Percentiles rank a stretch among this genome's conserved stretches.
phyloP scores from a whole-genome alignment of 2,113 vertebrate genomes.

The Alligator sinensis region DNA sequence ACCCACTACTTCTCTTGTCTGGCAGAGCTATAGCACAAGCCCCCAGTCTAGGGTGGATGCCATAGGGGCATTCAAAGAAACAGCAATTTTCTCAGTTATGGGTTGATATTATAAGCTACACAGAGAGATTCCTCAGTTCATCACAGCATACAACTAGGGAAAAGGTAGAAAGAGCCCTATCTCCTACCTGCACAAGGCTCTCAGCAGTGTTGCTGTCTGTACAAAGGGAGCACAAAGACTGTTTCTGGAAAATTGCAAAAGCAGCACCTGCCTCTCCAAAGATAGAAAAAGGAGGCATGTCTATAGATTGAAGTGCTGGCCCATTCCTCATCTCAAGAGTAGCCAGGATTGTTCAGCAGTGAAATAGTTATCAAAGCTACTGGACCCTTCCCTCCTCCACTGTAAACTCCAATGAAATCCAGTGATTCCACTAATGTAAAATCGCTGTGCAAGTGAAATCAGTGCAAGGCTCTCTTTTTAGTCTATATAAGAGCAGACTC shows the following conservation, averaged over 20 bases:
- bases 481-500: slow-evolving; percentile 5
- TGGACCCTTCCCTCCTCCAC: background rate
- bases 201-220: background rate
- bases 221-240: background rate
- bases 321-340: background rate
- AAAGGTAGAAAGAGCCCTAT: background rate
- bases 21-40: too few relatives aligned
- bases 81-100: too few relatives aligned
- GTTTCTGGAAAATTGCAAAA: background rate
- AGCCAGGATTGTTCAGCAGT: background rate
- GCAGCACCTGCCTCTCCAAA: background rate
- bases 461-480: slow-evolving; percentile 12
- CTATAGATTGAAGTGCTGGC: background rate
- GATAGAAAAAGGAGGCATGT: background rate
- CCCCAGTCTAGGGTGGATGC: too few relatives aligned
- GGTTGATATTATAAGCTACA: too few relatives aligned
- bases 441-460: background rate
- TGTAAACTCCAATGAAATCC: background rate
- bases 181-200: background rate
- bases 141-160: background rate
- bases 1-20: too few relatives aligned
- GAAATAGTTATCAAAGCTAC: background rate
- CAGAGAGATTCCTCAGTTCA: too few relatives aligned
- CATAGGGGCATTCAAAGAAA: too few relatives aligned
- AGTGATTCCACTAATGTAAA: background rate